phyloP scores from a whole-genome alignment of 2,113 vertebrate species.

The Poecilia latipinna region DNA sequence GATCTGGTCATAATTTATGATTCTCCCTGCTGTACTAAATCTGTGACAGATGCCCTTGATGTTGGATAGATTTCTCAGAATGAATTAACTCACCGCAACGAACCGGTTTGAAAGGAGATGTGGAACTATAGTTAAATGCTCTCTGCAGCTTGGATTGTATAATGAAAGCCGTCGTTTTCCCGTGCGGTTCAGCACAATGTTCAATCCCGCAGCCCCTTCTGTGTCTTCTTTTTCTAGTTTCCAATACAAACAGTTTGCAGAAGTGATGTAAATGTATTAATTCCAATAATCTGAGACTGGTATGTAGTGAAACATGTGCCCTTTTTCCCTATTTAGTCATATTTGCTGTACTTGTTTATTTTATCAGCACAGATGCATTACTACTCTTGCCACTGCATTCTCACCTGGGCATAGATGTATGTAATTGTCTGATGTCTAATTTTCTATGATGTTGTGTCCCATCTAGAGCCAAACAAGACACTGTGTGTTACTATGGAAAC shows the following conservation, averaged over 20 bases:
- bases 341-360: conserved; percentile 6
- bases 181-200: conserved; percentile 17
- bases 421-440: conserved; percentile 46
- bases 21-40: conserved; percentile 56
- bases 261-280: not conserved
- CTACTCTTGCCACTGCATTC: conserved; percentile 21
- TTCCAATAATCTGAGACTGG: not conserved
- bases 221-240: conserved; percentile 11
- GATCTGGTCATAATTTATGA: conserved; percentile 54
- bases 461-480: conserved; percentile 89
- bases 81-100: conserved; percentile 44
- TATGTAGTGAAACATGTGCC: not conserved
- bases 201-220: conserved; percentile 5
- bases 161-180: conserved; percentile 22
- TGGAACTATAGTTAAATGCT: conserved; percentile 18
- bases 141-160: conserved; percentile 33
- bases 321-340: not conserved
- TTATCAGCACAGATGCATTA: not conserved
- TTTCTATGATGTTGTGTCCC: conserved; percentile 63
- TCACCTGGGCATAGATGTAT: conserved; percentile 34
- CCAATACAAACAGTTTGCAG: not conserved
- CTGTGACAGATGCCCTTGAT: conserved; percentile 63
- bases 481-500: conserved; percentile 98
- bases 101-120: conserved; percentile 41
- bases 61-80: conserved; percentile 43